phyloP scores from a whole-genome alignment of 2,797 vertebrate species.

The Onychomys torridus region DNA sequence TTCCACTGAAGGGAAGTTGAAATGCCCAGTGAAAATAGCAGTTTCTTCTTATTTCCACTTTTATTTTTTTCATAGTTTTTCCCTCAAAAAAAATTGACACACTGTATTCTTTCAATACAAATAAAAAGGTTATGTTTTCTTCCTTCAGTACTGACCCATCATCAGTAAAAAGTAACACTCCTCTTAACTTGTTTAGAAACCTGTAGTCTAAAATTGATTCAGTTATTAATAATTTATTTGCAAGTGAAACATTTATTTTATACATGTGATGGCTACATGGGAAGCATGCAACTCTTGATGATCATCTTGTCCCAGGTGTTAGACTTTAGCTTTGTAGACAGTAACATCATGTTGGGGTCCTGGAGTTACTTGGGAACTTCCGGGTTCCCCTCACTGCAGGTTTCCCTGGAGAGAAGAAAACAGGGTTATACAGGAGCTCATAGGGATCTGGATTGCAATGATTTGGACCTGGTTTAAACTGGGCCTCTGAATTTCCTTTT shows the following conservation, averaged over 20 bases:
- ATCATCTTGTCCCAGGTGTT: background rate
- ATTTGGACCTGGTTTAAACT: background rate
- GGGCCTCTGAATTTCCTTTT: background rate
- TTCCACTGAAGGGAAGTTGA: no score
- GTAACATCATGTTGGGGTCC: background rate
- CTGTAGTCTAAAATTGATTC: background rate
- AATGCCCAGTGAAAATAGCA: background rate
- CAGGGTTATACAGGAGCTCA: background rate
- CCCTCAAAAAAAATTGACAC: background rate
- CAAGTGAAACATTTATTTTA: background rate
- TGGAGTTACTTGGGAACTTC: background rate
- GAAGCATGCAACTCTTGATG: background rate
- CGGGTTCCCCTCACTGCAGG: background rate
- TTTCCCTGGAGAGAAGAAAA: background rate
- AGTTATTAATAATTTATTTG: background rate
- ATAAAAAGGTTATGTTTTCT: background rate
- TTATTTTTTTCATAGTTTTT: background rate
- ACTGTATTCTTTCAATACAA: background rate
- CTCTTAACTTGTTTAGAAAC: background rate
- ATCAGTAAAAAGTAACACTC: background rate
- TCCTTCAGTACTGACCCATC: background rate
- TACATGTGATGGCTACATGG: background rate
- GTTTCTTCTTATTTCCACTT: background rate
- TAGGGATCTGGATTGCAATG: background rate
- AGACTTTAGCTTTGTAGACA: background rate